Base-by-base conservation (phyloP, 2,113 vertebrate species). In the Catharus fuscescens region DNA sequence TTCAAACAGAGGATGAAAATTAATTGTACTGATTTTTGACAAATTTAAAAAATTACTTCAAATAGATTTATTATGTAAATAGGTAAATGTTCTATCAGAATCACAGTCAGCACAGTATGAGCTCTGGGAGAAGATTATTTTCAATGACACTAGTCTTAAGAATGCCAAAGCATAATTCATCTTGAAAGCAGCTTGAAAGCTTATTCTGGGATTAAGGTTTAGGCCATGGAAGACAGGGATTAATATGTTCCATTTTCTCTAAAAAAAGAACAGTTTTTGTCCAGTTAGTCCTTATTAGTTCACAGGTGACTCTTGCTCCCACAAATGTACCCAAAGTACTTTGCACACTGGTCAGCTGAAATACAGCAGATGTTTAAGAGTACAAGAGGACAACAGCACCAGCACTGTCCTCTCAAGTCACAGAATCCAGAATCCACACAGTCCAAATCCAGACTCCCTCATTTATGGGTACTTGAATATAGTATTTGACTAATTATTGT, bases 21-120 rank as follows among this genome's bases (percentile, higher is more conserved):
- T 42, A 82, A 38, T 59, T 47, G 17, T 74, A 59, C 38, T 57
- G 36, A 60, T 83, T 95, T 93, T 77, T 93, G 23, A 85, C 24
- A 50, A 23, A 77, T 78, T 72, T 69, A 60, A 74, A 74, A 95
- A 95, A 11, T 67, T 52, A 73, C 59, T 92, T 84, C 50, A 92
- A 93, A 95, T 52, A 87, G 23, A 91, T 62, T 90, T 89, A 64
- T 67, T 80, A 36, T 28, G 9, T 57, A 88, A 86, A 83, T 66
- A 66, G 8, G 45, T 40, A 80, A 61, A 83, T 38, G 10, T 12
- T 70, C 20, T 47, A 70, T 57, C 45, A 70, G 56, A 88, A 70
- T 61, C 50, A 83, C n/a, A 70, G 32, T 34, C 34, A 38, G 25
- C 21, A 60, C 31, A 24, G 47, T n/a, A 70, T 36, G 32, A 69